These are phyloP conservation scores for Lepetodrilus schrolli DNA, from an alignment of 2,888 invertebrate genomes.

Conservation along the genomic window DNA sequence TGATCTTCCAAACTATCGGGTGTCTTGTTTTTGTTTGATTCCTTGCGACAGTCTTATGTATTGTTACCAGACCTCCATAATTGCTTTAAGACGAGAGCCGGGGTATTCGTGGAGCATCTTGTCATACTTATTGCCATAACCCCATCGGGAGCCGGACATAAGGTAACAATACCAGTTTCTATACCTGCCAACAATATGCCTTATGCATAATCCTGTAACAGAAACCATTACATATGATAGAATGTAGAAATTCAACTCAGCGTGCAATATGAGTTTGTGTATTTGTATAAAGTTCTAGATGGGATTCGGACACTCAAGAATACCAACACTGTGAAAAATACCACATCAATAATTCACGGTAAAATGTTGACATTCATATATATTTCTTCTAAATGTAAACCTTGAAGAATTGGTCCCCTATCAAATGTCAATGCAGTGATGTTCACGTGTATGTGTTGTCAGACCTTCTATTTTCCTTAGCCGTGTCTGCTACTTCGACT, in stretches of 20 bases:
- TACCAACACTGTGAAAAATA: background rate
- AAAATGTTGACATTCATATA: background rate
- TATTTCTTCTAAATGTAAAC: background rate
- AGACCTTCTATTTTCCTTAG: background rate
- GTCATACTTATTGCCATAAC: background rate
- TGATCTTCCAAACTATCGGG: background rate
- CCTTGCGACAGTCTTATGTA: constrained; percentile 5
- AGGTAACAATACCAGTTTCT: background rate
- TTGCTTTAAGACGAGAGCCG: constrained; percentile 10
- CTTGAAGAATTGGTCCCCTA: background rate
- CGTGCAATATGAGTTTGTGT: background rate
- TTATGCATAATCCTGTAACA: background rate
- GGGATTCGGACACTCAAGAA: background rate
- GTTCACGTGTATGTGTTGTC: too few species aligned
- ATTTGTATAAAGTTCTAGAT: background rate
- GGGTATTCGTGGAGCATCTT: background rate
- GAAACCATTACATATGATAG: background rate
- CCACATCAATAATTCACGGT: too few species aligned
- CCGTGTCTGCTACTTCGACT: constrained; percentile 8
- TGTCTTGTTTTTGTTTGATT: constrained; percentile 9
- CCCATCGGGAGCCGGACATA: constrained; percentile 1
- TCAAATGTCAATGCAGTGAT: too few species aligned
- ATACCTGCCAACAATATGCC: constrained; percentile 2
- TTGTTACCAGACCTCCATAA: constrained; percentile 8
- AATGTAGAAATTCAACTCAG: background rate